These are phyloP conservation scores for Brachyrhaphis roseni DNA, from an alignment of 2,797 vertebrate species.

Conservation along the genomic window DNA sequence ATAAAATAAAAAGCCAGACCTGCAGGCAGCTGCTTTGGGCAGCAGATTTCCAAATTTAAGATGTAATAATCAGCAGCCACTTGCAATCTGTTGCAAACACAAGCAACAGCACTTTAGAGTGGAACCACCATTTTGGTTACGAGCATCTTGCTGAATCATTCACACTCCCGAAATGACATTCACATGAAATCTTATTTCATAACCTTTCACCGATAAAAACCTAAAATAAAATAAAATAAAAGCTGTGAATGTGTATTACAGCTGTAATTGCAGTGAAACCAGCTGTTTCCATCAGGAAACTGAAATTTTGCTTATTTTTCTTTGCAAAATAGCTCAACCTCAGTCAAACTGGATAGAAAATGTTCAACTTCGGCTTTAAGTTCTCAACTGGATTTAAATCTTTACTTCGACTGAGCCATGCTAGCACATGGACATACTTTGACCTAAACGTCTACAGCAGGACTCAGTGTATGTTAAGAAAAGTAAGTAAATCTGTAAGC, in stretches of 20 bases:
- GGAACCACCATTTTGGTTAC: neutral
- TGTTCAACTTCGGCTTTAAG: neutral
- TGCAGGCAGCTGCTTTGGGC: slow-evolving; percentile 10
- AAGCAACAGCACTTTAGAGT: neutral
- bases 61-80: neutral
- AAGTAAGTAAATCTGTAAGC: neutral
- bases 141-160: neutral
- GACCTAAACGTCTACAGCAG: neutral
- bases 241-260: neutral
- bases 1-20: slow-evolving; percentile 33
- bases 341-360: neutral
- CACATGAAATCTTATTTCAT: neutral
- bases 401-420: neutral
- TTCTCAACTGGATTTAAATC: neutral
- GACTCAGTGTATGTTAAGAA: neutral
- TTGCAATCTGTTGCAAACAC: neutral
- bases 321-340: neutral
- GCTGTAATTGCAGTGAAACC: neutral
- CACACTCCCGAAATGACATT: neutral
- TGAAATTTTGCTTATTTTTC: neutral
- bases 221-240: neutral
- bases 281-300: neutral
- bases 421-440: neutral
- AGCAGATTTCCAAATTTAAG: neutral
- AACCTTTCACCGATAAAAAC: neutral